These are phyloP conservation scores for Chascanopsetta lugubris DNA, from an alignment of 2,113 vertebrate genomes.

Conservation along the genomic window DNA sequence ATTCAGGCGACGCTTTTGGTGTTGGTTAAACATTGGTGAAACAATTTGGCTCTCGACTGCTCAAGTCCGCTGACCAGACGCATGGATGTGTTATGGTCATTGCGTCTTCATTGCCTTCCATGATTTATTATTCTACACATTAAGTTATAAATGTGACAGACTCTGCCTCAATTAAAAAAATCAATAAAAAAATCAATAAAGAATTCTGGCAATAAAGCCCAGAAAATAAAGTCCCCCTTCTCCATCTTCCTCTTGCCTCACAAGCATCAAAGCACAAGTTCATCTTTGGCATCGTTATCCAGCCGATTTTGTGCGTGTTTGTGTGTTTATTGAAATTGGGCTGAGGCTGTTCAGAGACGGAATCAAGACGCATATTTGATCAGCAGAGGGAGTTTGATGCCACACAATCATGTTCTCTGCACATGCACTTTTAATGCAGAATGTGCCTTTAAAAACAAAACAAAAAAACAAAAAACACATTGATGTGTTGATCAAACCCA, in stretches of 20 bases:
- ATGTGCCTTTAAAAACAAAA: too few relatives aligned
- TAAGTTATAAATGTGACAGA: too few relatives aligned
- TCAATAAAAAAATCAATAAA: too few relatives aligned
- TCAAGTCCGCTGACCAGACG: too few relatives aligned
- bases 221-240: too few relatives aligned
- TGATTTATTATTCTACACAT: too few relatives aligned
- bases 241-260: too few relatives aligned
- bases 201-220: not conserved
- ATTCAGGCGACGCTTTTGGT: not conserved
- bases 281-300: slow-evolving; percentile 11
- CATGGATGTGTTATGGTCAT: too few relatives aligned
- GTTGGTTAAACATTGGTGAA: not conserved
- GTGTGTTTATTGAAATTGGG: slow-evolving; percentile 36
- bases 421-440: not conserved
- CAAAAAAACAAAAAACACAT: too few relatives aligned
- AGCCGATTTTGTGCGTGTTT: slow-evolving; percentile 12
- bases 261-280: slow-evolving; percentile 19
- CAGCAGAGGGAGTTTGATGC: slow-evolving; percentile 16
- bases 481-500: slow-evolving; percentile 9
- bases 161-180: too few relatives aligned
- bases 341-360: not conserved
- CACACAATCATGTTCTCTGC: not conserved
- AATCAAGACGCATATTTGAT: slow-evolving; percentile 41
- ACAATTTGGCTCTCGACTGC: not conserved
- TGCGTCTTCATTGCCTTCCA: too few relatives aligned